Percentiles rank a stretch among this genome's conserved stretches.
Conservation (phyloP, 2,888 invertebrate genomes). For the Copidosoma aretas region DNA sequence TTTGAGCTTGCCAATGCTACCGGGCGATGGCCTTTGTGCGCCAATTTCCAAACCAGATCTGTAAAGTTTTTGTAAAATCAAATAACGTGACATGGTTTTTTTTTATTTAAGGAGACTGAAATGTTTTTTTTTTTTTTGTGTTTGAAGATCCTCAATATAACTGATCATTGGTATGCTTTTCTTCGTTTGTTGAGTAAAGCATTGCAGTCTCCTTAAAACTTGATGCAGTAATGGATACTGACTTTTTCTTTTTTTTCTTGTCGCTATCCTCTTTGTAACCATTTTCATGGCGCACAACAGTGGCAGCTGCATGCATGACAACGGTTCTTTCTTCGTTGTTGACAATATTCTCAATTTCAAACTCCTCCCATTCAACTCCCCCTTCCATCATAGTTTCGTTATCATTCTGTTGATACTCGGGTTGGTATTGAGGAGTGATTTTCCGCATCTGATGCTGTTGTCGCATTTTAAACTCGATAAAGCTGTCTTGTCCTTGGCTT, state of each 20-base stretch:
- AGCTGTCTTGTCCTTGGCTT: conserved; percentile 75
- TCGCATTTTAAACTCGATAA: conserved; percentile 87
- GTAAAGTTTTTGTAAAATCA: conserved; percentile 21
- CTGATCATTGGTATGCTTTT: background rate
- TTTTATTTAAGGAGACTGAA: conserved; percentile 15
- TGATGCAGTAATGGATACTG: conserved; percentile 33
- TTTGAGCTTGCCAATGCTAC: conserved; percentile 88
- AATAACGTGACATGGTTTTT: conserved; percentile 14
- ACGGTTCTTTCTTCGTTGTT: conserved; percentile 53
- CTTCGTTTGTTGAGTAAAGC: background rate
- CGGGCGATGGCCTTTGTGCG: conserved; percentile 81
- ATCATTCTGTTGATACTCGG: conserved; percentile 61
- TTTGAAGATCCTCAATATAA: background rate
- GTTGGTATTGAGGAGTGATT: conserved; percentile 74
- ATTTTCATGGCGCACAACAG: conserved; percentile 53
- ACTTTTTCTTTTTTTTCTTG: conserved; percentile 60
- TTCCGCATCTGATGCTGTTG: conserved; percentile 74
- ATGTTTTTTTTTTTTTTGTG: background rate
- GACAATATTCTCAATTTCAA: conserved; percentile 72
- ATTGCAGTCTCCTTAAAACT: conserved; percentile 23
- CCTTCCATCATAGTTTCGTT: conserved; percentile 58
- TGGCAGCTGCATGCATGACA: conserved; percentile 44
- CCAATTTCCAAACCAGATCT: conserved; percentile 78
- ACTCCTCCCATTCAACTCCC: conserved; percentile 84
- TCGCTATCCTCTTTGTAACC: conserved; percentile 56